phyloP scores from a whole-genome alignment of 1,140 invertebrate genomes.

The Oryctes rhinoceros region DNA sequence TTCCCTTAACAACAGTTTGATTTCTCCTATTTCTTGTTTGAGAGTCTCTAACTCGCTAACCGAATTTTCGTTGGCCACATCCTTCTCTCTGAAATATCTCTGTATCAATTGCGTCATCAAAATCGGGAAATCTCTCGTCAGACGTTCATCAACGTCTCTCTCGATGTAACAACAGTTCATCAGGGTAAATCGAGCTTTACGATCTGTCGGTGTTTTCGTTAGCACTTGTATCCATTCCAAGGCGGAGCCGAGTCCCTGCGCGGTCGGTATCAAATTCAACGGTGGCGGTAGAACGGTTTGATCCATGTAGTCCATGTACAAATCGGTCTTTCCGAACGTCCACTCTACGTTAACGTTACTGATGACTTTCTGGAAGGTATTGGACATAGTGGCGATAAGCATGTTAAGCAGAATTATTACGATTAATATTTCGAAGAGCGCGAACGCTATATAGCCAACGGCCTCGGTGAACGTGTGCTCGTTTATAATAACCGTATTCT shows the following conservation, averaged over 20 bases:
- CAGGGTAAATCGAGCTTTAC: conserved; percentile 59
- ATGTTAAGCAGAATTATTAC: conserved; percentile 80
- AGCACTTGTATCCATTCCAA: conserved; percentile 61
- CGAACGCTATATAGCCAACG: conserved; percentile 72
- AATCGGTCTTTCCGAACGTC: conserved; percentile 68
- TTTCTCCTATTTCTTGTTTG: conserved; percentile 56
- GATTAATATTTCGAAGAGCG: conserved; percentile 72
- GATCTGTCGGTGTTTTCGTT: conserved; percentile 50
- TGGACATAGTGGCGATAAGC: conserved; percentile 81
- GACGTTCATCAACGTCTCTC: conserved; percentile 49
- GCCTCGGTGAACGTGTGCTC: conserved; percentile 69
- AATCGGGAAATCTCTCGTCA: conserved; percentile 60
- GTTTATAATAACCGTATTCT: conserved; percentile 63
- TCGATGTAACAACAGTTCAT: conserved; percentile 62
- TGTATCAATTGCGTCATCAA: conserved; percentile 65
- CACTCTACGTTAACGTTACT: conserved; percentile 69
- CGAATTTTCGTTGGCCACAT: conserved; percentile 49
- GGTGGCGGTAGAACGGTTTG: conserved; percentile 67
- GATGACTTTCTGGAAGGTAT: conserved; percentile 73
- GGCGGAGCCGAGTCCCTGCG: conserved; percentile 56
- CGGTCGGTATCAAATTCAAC: conserved; percentile 66
- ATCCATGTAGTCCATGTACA: conserved; percentile 67
- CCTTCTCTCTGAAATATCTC: conserved; percentile 65
- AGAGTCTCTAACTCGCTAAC: conserved; percentile 56
- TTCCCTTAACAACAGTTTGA: conserved; percentile 47